Conservation (phyloP, 2,113 vertebrate species). For the Lagopus leucura region DNA sequence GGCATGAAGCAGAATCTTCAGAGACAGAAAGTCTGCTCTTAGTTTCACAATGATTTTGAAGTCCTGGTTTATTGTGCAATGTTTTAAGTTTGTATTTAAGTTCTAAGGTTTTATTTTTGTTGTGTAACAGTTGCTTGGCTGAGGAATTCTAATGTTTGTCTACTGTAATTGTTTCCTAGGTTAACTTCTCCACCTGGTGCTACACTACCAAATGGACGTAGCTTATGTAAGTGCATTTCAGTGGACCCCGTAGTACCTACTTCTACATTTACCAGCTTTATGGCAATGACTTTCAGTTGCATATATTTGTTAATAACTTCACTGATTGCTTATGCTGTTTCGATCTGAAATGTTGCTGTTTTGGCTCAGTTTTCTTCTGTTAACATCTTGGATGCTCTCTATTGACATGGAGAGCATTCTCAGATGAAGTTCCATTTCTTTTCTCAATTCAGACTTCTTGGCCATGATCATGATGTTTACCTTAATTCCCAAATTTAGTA, state of each 20-base stretch:
- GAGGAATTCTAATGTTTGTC: slow-evolving; percentile 15
- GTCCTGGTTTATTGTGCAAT: not conserved
- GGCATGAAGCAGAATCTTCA: not conserved
- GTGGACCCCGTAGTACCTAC: not conserved
- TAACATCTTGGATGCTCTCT: slow-evolving; percentile 5
- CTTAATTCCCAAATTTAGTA: slow-evolving; percentile 38
- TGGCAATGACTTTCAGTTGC: not conserved
- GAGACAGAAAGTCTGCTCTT: not conserved
- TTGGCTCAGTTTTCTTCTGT: slow-evolving; percentile 12
- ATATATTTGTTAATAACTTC: not conserved
- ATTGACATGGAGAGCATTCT: not conserved
- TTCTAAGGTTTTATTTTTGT: not conserved
- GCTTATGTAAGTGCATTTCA: slow-evolving; percentile 83
- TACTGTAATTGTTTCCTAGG: slow-evolving; percentile 79
- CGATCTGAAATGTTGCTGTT: not conserved
- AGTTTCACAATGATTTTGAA: not conserved
- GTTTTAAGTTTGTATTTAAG: not conserved
- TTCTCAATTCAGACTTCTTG: slow-evolving; percentile 58
- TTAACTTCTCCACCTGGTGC: slow-evolving; percentile 91
- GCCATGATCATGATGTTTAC: not conserved
- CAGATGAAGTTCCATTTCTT: slow-evolving; percentile 40
- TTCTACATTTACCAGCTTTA: not conserved
- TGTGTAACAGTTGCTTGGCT: not conserved
- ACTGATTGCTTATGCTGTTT: not conserved
- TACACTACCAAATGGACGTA: slow-evolving; percentile 94